phyloP scores from a whole-genome alignment of 2,113 vertebrate genomes.

The Gasterosteus aculeatus region DNA sequence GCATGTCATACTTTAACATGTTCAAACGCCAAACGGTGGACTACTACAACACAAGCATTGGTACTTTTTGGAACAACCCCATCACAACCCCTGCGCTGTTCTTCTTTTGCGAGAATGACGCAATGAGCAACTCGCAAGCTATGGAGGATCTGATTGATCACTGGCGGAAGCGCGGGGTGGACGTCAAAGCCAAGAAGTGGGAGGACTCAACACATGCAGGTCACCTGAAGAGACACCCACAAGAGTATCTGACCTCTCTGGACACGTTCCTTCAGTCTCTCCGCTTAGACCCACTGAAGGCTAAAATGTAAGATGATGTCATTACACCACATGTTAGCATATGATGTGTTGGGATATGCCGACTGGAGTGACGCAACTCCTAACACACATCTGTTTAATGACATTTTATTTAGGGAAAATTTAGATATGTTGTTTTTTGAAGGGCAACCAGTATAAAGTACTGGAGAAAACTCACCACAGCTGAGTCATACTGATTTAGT shows the following conservation, averaged over 20 bases:
- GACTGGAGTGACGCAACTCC: too few relatives aligned
- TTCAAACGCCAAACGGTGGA: slow-evolving; percentile 65
- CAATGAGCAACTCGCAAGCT: slow-evolving; percentile 51
- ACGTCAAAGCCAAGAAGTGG: slow-evolving; percentile 71
- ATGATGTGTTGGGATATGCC: not conserved
- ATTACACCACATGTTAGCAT: not conserved
- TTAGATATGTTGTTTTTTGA: too few relatives aligned
- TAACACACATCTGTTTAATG: not conserved
- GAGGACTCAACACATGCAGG: slow-evolving; percentile 71
- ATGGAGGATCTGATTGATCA: slow-evolving; percentile 55
- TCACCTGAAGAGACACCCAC: slow-evolving; percentile 72
- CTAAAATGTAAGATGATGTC: slow-evolving; percentile 64
- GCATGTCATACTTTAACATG: slow-evolving; percentile 68
- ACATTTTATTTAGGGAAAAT: not conserved
- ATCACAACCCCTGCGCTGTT: slow-evolving; percentile 66
- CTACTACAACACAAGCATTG: slow-evolving; percentile 59
- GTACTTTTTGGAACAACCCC: slow-evolving; percentile 63
- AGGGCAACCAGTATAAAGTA: not conserved
- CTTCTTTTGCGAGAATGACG: slow-evolving; percentile 77
- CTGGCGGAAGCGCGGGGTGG: slow-evolving; percentile 62
- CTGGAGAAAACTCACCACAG: not conserved
- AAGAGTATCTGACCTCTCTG: slow-evolving; percentile 72
- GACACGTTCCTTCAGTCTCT: slow-evolving; percentile 69
- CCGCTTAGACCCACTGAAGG: slow-evolving; percentile 39
- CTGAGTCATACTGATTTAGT: not conserved